A percentile compares a stretch with the other conserved stretches of the same genome.
Evolutionary conservation across 2,113 vertebrate genomes (phyloP).

Genomic region (Callorhinus ursinus): DNA sequence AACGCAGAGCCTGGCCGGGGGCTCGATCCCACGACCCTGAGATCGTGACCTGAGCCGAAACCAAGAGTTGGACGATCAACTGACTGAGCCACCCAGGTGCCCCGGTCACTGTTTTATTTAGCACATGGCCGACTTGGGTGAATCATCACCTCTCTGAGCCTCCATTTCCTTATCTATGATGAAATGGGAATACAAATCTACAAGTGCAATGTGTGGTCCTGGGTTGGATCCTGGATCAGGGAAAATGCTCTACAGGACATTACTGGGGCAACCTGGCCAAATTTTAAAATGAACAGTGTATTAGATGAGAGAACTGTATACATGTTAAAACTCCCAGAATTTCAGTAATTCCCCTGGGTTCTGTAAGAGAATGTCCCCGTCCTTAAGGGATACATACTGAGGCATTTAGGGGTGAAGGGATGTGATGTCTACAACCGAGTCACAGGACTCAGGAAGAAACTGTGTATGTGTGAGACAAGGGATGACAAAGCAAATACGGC

Average conservation of each 20-base stretch:
- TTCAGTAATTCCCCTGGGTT: not conserved
- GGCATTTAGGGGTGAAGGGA: not conserved
- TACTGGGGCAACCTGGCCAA: rapidly evolving
- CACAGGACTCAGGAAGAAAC: not conserved
- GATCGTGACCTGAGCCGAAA: not conserved
- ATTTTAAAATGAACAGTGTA: not conserved
- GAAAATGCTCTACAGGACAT: not conserved
- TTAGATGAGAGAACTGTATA: not conserved
- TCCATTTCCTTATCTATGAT: not conserved
- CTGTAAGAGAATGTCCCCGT: not conserved
- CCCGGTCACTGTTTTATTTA: not conserved
- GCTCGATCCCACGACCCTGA: not conserved
- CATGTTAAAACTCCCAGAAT: not conserved
- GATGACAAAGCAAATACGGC: not conserved
- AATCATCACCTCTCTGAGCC: not conserved
- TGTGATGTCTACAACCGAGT: not conserved
- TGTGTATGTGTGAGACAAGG: not conserved
- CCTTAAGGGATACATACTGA: not conserved
- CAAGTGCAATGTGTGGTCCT: not conserved
- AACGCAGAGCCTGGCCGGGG: not conserved
- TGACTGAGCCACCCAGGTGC: not conserved
- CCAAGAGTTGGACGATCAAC: not conserved
- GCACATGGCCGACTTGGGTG: not conserved
- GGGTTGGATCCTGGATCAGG: not conserved
- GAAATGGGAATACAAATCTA: not conserved